phyloP scores from a whole-genome alignment of 2,113 vertebrate genomes.

The Beaufortia kweichowensis region DNA sequence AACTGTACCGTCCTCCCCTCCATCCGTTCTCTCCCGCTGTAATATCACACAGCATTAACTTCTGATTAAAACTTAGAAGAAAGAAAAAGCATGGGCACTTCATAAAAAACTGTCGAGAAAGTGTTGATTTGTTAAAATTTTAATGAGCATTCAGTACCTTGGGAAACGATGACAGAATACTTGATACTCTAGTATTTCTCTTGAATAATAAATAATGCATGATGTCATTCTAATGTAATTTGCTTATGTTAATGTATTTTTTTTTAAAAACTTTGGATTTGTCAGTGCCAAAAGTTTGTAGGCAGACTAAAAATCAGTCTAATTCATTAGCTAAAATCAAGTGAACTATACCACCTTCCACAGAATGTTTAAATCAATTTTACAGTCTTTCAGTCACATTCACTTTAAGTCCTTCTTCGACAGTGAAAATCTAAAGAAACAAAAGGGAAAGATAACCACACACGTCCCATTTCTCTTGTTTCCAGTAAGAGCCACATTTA shows the following conservation, averaged over 20 bases:
- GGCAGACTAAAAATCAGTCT: neutral
- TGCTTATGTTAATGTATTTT: neutral
- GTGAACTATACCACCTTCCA: neutral
- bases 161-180: neutral
- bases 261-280: neutral
- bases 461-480: neutral
- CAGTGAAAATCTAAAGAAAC: neutral
- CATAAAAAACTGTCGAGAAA: neutral
- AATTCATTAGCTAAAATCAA: conserved; percentile 1
- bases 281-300: neutral
- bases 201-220: neutral
- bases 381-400: conserved; percentile 3
- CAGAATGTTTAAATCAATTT: conserved; percentile 17
- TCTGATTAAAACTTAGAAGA: neutral
- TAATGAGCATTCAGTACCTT: neutral
- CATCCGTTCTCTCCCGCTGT: neutral
- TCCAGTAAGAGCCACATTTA: conserved; percentile 10
- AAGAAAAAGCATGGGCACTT: neutral
- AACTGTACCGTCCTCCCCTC: conserved; percentile 7
- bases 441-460: neutral
- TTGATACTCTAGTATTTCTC: neutral
- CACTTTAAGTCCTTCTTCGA: neutral
- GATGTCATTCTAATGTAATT: neutral
- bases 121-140: neutral
- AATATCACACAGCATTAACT: conserved; percentile 27